Percentiles rank a stretch among this genome's conserved stretches.
Conservation (phyloP, 2,113 vertebrate species). For the Melanotaenia duboulayi region DNA sequence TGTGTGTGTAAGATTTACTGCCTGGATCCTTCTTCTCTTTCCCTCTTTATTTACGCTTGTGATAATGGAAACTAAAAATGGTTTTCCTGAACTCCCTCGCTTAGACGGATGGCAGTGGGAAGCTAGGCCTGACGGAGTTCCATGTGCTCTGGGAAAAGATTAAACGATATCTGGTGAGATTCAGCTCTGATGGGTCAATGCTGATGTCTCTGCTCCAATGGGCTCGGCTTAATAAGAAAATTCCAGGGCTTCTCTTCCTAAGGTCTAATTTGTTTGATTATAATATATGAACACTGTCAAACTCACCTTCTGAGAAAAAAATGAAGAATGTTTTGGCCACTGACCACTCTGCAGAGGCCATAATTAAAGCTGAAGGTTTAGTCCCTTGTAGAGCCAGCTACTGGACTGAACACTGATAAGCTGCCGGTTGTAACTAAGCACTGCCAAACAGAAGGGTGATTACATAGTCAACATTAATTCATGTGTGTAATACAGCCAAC, state of each 20-base stretch:
- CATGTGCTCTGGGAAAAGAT: conserved; percentile 94
- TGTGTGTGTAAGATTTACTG: neutral
- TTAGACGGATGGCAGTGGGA: conserved; percentile 90
- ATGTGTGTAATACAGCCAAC: too few species aligned
- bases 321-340: too few species aligned
- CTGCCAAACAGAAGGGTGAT: too few species aligned
- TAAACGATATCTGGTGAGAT: conserved; percentile 90
- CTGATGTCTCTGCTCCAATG: neutral
- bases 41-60: neutral
- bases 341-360: too few species aligned
- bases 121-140: conserved; percentile 91
- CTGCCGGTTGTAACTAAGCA: too few species aligned
- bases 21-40: neutral
- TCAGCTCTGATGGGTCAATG: neutral
- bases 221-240: neutral
- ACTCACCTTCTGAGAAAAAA: too few species aligned
- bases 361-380: too few species aligned
- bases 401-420: too few species aligned
- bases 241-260: neutral
- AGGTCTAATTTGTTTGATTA: neutral
- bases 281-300: neutral
- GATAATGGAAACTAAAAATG: neutral
- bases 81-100: conserved; percentile 62
- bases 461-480: too few species aligned
- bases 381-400: too few species aligned